These are phyloP conservation scores for Rhynchopsitta pachyrhyncha DNA, from an alignment of 2,113 vertebrate species.

Conservation along the genomic window DNA sequence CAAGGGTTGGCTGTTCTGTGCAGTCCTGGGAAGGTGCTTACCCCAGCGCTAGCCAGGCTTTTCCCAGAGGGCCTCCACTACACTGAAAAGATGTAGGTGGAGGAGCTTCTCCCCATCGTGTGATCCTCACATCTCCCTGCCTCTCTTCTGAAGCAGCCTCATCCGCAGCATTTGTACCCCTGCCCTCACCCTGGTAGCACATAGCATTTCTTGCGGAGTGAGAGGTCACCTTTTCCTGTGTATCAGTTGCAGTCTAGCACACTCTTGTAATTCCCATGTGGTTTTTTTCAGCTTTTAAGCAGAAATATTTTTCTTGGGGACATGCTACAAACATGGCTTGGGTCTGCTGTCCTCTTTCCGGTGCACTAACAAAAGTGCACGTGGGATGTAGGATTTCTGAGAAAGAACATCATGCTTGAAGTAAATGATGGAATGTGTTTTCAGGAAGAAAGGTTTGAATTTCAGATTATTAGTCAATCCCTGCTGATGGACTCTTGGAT, in stretches of 20 bases:
- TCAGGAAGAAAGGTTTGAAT: background rate
- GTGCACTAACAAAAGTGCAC: rapidly evolving
- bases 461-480: background rate
- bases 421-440: background rate
- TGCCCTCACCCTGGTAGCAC: rapidly evolving
- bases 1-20: rapidly evolving
- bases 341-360: background rate
- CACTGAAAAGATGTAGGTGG: background rate
- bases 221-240: background rate
- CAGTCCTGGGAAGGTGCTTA: background rate
- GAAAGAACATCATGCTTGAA: background rate
- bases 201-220: rapidly evolving
- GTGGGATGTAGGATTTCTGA: background rate
- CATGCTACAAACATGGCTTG: background rate
- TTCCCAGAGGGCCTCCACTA: background rate
- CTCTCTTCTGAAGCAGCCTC: rapidly evolving
- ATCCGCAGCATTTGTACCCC: rapidly evolving
- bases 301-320: background rate
- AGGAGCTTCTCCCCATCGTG: rapidly evolving
- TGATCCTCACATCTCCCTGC: background rate
- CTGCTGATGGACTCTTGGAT: background rate
- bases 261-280: too few species aligned
- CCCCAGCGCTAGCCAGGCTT: background rate
- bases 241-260: rapidly evolving
- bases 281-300: background rate